Conservation (phyloP, 2,888 invertebrate genomes). For the Podotricha telesiphe region DNA sequence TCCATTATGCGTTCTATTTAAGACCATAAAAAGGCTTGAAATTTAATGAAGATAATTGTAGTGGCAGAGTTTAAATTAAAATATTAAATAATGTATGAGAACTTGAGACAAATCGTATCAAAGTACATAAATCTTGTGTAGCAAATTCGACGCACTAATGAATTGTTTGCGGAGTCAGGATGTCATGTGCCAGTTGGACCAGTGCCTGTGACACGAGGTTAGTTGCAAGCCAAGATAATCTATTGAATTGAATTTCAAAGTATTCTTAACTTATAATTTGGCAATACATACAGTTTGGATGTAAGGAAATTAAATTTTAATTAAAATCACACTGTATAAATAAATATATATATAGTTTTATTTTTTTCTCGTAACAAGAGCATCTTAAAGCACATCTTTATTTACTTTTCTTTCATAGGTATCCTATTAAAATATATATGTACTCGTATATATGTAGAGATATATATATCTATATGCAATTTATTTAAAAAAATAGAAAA, state of each 20-base stretch:
- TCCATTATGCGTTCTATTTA: constrained; percentile 14
- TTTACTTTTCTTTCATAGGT: no score
- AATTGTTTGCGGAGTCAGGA: constrained; percentile 67
- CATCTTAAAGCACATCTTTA: no score
- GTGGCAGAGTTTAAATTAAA: constrained; percentile 10
- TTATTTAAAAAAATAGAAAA: no score
- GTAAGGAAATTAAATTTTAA: background rate
- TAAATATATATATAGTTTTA: background rate
- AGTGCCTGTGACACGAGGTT: constrained; percentile 63
- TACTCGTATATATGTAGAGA: no score
- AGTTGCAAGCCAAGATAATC: constrained; percentile 67
- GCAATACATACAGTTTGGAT: background rate
- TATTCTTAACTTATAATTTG: constrained; percentile 39
- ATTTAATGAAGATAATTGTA: constrained; percentile 22
- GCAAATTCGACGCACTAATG: constrained; percentile 71
- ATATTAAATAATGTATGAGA: constrained; percentile 22
- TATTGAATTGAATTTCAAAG: constrained; percentile 57
- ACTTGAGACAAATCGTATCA: constrained; percentile 48
- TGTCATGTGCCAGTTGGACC: constrained; percentile 70
- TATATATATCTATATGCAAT: no score
- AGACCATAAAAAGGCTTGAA: background rate
- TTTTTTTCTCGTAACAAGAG: no score
- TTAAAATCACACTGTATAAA: background rate
- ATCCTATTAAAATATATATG: no score
- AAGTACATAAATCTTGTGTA: constrained; percentile 60